Evolutionary conservation across 1,140 invertebrate genomes (phyloP).

Genomic region (Drosophila kepulauana): DNA sequence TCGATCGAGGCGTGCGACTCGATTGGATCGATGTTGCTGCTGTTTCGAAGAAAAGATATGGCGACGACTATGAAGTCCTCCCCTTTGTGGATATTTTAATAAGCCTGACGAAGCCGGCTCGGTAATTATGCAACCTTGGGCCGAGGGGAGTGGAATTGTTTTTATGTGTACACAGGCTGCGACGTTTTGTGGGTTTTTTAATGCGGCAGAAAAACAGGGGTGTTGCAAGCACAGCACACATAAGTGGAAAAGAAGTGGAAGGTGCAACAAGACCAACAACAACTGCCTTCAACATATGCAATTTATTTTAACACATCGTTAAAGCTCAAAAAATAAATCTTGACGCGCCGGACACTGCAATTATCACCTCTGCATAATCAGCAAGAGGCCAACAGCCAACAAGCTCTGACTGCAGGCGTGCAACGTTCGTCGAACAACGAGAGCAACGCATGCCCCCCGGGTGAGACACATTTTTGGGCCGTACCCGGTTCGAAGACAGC

Average conservation of each 20-base stretch:
- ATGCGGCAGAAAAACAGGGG: slow-evolving; percentile 5
- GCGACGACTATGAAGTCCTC: neutral
- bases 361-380: slow-evolving; percentile 84
- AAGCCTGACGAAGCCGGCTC: slow-evolving; percentile 63
- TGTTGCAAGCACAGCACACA: neutral
- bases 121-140: slow-evolving; percentile 52
- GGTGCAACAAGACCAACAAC: neutral
- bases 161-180: slow-evolving; percentile 77
- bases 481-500: slow-evolving; percentile 31
- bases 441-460: slow-evolving; percentile 76
- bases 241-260: neutral
- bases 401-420: slow-evolving; percentile 32
- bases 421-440: slow-evolving; percentile 68
- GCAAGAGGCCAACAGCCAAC: slow-evolving; percentile 25
- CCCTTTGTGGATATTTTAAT: slow-evolving; percentile 68
- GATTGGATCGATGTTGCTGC: neutral
- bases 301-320: slow-evolving; percentile 84
- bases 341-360: slow-evolving; percentile 81
- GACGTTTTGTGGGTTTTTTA: slow-evolving; percentile 79
- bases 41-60: neutral
- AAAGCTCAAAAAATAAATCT: slow-evolving; percentile 82
- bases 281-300: slow-evolving; percentile 61
- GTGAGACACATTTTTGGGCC: slow-evolving; percentile 23
- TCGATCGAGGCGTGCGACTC: slow-evolving; percentile 22
- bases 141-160: slow-evolving; percentile 50